phyloP scores from a whole-genome alignment of 2,888 invertebrate species.

The Holacanthella duospinosa region DNA sequence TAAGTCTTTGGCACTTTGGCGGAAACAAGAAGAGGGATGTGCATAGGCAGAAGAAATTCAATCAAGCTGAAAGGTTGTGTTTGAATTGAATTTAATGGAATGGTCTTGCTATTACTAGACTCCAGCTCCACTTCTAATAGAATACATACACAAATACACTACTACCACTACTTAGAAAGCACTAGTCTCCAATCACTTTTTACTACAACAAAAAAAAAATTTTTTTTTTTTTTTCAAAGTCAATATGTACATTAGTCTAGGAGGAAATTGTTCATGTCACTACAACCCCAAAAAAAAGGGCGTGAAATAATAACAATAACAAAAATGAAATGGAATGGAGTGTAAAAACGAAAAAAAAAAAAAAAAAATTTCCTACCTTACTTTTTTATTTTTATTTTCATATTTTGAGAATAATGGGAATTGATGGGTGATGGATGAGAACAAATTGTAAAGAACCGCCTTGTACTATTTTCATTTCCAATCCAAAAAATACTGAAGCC shows the following conservation, averaged over 20 bases:
- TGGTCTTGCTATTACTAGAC: background rate
- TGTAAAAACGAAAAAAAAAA: background rate
- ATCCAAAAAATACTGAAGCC: background rate
- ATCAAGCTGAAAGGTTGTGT: slow-evolving; percentile 12
- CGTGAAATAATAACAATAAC: background rate
- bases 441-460: no score
- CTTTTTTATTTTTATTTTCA: background rate
- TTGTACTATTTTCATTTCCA: no score
- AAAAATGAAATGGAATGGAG: background rate
- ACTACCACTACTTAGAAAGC: no score
- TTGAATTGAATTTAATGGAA: slow-evolving; percentile 8
- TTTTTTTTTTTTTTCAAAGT: background rate
- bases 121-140: background rate
- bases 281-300: background rate
- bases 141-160: background rate
- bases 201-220: background rate
- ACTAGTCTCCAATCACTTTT: background rate
- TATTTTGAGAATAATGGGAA: background rate
- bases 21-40: background rate
- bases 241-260: background rate
- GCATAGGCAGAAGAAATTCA: slow-evolving; percentile 3
- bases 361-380: background rate
- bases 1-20: background rate
- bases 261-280: background rate
- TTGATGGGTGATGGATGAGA: slow-evolving; percentile 2